phyloP scores from a whole-genome alignment of 2,113 vertebrate genomes.

The Calypte anna region DNA sequence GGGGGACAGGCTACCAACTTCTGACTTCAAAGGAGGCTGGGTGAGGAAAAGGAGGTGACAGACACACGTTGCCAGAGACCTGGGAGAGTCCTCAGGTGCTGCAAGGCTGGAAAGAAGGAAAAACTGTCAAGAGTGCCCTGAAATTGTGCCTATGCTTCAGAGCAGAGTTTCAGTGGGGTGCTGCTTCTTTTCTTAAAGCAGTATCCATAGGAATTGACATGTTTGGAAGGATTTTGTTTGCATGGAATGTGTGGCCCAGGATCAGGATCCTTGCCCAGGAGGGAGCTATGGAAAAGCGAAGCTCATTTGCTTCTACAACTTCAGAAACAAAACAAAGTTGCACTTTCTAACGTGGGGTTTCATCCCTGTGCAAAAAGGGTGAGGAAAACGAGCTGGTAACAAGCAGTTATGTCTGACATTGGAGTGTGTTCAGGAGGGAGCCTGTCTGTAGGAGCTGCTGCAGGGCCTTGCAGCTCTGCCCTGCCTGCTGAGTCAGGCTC shows the following conservation, averaged over 20 bases:
- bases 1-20: background rate
- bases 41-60: background rate
- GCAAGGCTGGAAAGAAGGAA: background rate
- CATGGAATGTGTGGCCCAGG: too few species aligned
- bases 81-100: background rate
- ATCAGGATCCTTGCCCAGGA: background rate
- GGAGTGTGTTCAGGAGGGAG: background rate
- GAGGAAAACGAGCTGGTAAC: background rate
- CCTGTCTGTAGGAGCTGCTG: background rate
- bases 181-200: background rate
- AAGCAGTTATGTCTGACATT: background rate
- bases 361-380: background rate
- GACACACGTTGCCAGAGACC: background rate
- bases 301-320: background rate
- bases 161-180: accelerated
- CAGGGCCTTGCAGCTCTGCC: background rate
- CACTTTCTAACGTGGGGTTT: background rate
- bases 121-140: background rate
- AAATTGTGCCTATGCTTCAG: accelerated
- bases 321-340: background rate
- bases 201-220: accelerated
- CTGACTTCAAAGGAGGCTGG: background rate
- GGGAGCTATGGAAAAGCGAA: background rate
- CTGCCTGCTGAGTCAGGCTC: background rate
- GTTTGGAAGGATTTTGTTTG: background rate